Conservation (phyloP, 2,888 invertebrate species). For the Ceramica pisi region DNA sequence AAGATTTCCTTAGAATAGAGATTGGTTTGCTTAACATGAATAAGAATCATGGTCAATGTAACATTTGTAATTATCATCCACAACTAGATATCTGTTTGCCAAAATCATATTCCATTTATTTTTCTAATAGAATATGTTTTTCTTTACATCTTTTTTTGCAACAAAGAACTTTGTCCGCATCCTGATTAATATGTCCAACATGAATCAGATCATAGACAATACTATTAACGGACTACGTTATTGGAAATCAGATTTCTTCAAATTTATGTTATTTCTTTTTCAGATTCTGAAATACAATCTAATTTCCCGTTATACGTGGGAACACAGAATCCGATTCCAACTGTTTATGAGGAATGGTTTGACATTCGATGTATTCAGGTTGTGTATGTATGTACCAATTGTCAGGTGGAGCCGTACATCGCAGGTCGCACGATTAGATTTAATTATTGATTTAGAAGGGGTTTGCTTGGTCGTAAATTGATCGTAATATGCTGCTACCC, state of each 20-base stretch:
- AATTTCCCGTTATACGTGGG: conserved; percentile 4
- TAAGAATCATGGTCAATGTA: not conserved
- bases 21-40: conserved; percentile 6
- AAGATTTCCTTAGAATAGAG: not conserved
- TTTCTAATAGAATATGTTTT: not conserved
- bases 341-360: conserved; percentile 12
- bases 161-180: not conserved
- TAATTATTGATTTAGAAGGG: conserved; percentile 39
- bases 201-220: conserved; percentile 15
- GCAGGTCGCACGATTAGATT: conserved; percentile 31
- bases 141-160: not conserved
- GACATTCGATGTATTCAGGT: conserved; percentile 11
- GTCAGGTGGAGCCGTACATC: conserved; percentile 10
- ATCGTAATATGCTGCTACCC: conserved; percentile 10
- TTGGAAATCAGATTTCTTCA: conserved; percentile 12
- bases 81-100: not conserved
- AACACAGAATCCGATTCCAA: not conserved
- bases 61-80: not conserved
- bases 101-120: not conserved
- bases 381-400: not conserved
- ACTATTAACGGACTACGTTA: conserved; percentile 2
- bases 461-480: conserved; percentile 22
- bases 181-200: conserved; percentile 16
- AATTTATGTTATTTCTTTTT: not conserved
- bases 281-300: conserved; percentile 9